Percentiles rank a stretch among this genome's conserved stretches.
Evolutionary conservation across 2,888 invertebrate species (phyloP).

Genomic region (Campopleginae sp.): DNA sequence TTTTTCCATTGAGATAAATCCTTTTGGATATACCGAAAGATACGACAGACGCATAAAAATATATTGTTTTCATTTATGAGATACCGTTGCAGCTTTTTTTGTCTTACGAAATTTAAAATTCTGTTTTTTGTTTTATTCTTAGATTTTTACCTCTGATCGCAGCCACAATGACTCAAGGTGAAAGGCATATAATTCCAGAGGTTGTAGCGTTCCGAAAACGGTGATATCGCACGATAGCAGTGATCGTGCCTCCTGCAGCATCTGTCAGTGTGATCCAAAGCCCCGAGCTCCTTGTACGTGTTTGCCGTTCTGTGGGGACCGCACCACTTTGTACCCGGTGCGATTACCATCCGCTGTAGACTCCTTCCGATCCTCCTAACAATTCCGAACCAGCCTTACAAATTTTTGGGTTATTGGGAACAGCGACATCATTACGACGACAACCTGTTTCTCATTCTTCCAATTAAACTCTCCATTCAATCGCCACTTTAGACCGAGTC

Average conservation of each 20-base stretch:
- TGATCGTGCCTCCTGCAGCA: conserved; percentile 92
- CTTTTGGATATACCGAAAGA: not conserved
- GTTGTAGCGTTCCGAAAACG: conserved; percentile 87
- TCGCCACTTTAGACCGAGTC: not conserved
- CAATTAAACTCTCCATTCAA: not conserved
- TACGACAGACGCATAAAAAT: conserved; percentile 3
- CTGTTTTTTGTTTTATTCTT: not conserved
- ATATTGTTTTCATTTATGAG: not conserved
- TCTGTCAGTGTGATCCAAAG: conserved; percentile 86
- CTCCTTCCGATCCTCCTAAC: conserved; percentile 69
- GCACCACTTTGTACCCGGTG: conserved; percentile 91
- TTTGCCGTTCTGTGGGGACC: conserved; percentile 87
- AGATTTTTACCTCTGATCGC: conserved; percentile 90
- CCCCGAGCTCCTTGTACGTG: conserved; percentile 87
- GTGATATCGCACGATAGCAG: conserved; percentile 88
- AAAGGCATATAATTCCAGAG: conserved; percentile 89
- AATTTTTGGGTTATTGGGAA: conserved; percentile 6
- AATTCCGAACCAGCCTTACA: conserved; percentile 60
- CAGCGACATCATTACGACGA: not conserved
- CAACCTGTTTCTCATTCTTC: not conserved
- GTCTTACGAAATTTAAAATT: not conserved
- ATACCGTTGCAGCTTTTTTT: not conserved
- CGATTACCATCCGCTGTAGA: conserved; percentile 86
- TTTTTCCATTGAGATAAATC: not conserved
- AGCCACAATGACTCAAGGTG: conserved; percentile 91